Base-by-base conservation (phyloP, 2,888 invertebrate genomes). In the Lithophane ornitopus region DNA sequence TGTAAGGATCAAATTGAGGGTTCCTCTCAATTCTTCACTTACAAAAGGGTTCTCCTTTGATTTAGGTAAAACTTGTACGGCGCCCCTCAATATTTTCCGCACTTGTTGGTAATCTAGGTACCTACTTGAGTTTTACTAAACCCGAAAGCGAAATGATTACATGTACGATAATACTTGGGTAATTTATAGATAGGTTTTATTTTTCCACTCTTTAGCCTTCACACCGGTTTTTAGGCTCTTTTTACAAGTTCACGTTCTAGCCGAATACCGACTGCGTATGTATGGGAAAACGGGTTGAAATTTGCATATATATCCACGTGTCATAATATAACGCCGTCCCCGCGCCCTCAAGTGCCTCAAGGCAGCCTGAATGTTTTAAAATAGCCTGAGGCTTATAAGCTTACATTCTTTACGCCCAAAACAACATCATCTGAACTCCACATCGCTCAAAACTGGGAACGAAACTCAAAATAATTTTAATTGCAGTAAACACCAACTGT, bases 1-100 rank as follows among this genome's bases (percentile, higher is more conserved):
- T 72, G 71, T 72, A 67, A 63, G 69, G 76, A 76, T 69, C 61
- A 85, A 85, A 82, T 76, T 67, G 85, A 70, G 85, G 85, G 81
- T 63, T 67, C 52, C 72, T 81, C 85, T 54, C 81, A 63, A 76
- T 85, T 84, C 82, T 70, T 81, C 72, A 81, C 71, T 73, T 52
- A 76, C 66, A 73, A 76, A 81, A 84, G 70, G 81, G 76, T 80
- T 82, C 22, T 71, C 70, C 65, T 80, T 71, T 84, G 81, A 82
- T 84, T 84, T 84, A 70, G 79, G 77, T 80, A 78, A 59, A 68
- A 72, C 72, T 56, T 78, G 79, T 69, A 56, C 49, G 65, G 46
- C n/a, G 59, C 26, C 66, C 28, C 70, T 70, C 77, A 65, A 76
- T 76, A 75, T 70, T 70, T 74, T 84, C 69, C 52, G 69, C 61